Evolutionary conservation across 92 coral and sea anemone species (phyloP).

Genomic region (Parazoanthus atlanticus): DNA sequence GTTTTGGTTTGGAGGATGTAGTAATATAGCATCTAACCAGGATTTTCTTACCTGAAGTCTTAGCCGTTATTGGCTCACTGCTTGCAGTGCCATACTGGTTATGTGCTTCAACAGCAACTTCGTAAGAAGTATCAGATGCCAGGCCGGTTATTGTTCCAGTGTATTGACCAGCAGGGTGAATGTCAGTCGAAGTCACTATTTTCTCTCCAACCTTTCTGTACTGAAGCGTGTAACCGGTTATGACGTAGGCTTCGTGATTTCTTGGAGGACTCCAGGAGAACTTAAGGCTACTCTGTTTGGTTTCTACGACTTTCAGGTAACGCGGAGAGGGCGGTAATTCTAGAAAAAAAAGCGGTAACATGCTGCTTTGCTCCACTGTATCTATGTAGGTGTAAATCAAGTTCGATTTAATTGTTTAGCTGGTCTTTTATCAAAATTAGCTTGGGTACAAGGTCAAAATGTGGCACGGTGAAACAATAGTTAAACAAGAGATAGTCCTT

Average conservation of each 20-base stretch:
- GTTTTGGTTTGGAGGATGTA: neutral
- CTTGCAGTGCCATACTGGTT: conserved; percentile 42
- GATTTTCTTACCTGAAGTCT: conserved; percentile 39
- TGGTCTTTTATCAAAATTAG: too few relatives aligned
- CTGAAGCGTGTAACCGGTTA: conserved; percentile 43
- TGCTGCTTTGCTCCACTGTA: too few relatives aligned
- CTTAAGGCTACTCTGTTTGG: neutral
- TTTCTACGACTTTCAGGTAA: neutral
- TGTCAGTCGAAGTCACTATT: neutral
- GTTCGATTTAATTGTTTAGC: too few relatives aligned
- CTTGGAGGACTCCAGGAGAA: conserved; percentile 43
- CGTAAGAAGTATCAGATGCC: conserved; percentile 42
- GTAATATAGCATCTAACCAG: neutral
- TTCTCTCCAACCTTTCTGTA: conserved; percentile 38
- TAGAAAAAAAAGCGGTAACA: neutral
- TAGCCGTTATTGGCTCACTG: conserved; percentile 6
- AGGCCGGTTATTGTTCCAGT: conserved; percentile 32
- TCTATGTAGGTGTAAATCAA: too few relatives aligned
- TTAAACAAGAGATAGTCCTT: too few relatives aligned
- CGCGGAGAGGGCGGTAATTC: conserved; percentile 24
- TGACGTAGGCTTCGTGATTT: conserved; percentile 21
- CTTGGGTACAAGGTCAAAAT: too few relatives aligned
- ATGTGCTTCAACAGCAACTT: conserved; percentile 32
- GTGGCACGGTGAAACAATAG: too few relatives aligned
- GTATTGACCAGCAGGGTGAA: neutral